phyloP scores from a whole-genome alignment of 2,113 vertebrate species.

The Oryzias melastigma region DNA sequence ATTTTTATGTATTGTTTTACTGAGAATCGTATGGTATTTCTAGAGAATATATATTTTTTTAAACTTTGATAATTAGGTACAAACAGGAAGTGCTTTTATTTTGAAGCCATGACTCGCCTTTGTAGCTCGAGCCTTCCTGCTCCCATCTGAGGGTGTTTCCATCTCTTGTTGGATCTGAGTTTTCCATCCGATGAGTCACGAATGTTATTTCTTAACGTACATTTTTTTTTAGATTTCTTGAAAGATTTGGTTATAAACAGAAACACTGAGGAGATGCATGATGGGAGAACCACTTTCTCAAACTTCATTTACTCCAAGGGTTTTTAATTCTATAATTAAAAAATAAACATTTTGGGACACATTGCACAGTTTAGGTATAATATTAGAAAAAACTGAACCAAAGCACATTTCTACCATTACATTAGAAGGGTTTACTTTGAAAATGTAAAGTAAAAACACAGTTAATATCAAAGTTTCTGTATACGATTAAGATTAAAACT shows the following conservation, averaged over 20 bases:
- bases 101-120: constrained; percentile 9
- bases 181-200: not conserved
- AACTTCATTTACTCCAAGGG: not conserved
- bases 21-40: too few species aligned
- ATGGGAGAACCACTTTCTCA: not conserved
- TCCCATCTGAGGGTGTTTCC: not conserved
- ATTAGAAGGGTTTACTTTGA: too few species aligned
- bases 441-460: too few species aligned
- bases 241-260: not conserved
- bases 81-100: constrained; percentile 30
- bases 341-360: not conserved
- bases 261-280: not conserved
- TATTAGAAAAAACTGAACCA: too few species aligned
- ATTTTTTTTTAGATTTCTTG: not conserved
- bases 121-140: not conserved
- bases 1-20: too few species aligned
- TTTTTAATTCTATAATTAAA: not conserved
- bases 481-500: not conserved
- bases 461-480: too few species aligned
- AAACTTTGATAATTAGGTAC: too few species aligned
- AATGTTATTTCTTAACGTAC: not conserved
- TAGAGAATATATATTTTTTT: too few species aligned
- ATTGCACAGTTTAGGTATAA: too few species aligned
- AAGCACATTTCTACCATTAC: too few species aligned
- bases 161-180: not conserved